phyloP scores from a whole-genome alignment of 2,888 invertebrate species.

The Dryomyza anilis region DNA sequence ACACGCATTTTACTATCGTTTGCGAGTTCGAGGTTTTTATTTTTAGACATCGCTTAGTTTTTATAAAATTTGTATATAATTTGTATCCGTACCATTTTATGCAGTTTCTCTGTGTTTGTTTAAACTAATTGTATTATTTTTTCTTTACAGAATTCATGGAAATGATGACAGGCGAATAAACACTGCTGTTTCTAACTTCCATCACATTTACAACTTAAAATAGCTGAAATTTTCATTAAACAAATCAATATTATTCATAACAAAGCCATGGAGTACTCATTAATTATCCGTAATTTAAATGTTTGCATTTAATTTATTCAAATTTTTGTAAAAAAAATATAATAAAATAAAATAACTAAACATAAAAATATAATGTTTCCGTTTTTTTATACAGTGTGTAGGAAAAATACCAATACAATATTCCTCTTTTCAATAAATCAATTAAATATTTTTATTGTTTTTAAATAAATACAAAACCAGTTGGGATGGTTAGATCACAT shows the following conservation, averaged over 20 bases:
- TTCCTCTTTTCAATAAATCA: too few relatives aligned
- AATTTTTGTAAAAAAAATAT: slow-evolving; percentile 1
- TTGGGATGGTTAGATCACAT: too few relatives aligned
- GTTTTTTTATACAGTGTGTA: neutral
- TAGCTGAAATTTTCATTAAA: slow-evolving; percentile 23
- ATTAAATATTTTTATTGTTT: too few relatives aligned
- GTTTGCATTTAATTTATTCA: neutral
- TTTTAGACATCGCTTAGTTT: too few relatives aligned
- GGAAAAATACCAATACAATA: too few relatives aligned
- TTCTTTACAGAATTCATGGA: slow-evolving; percentile 86
- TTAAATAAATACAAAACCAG: too few relatives aligned
- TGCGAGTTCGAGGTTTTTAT: too few relatives aligned
- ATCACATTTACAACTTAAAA: too few relatives aligned
- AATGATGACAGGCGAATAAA: slow-evolving; percentile 93
- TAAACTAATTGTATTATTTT: slow-evolving; percentile 51
- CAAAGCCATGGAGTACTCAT: neutral
- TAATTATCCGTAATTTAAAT: neutral
- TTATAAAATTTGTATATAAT: too few relatives aligned
- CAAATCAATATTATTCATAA: slow-evolving; percentile 16
- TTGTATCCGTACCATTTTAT: neutral
- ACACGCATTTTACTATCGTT: too few relatives aligned
- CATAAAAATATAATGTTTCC: neutral
- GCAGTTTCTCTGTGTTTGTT: neutral
- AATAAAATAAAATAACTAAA: neutral
- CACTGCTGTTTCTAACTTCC: slow-evolving; percentile 19